Evolutionary conservation across 2,888 invertebrate species (phyloP), one percentile per base, ranked within the genome.

Genomic region (Acleris emargana): DNA sequence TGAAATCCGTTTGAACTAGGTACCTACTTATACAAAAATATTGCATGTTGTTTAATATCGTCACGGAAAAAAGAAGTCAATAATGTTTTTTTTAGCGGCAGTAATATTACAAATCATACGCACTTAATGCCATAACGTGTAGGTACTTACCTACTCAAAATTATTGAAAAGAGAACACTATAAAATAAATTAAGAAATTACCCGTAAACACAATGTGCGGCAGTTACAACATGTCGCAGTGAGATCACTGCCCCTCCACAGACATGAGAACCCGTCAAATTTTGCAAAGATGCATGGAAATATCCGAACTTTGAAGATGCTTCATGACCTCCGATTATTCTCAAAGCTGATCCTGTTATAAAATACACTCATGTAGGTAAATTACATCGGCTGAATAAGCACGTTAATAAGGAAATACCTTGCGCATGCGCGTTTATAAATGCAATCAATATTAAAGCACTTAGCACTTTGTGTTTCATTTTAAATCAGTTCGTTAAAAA

Each of bases 171-270:
- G 6, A 28, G 11, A 38, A 13, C 2, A 49, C 6, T 49, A 25
- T 42, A 20, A 20, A 13, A 11, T 42, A 38, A 17, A 43, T 11
- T 22, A 16, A 22, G 28, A 28, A 54, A 77, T 73, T 75, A 88
- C 89, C 77, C 79, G 11, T 73, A 16, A n/a, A 91, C 81, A 73
- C 91, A 92, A 77, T 92, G 91, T 17, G 91, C 91, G 5, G 88
- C 90, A 9, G 91, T 90, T 0, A 87, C 74, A 16, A 90, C 71
- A 69, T 86, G 82, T 69, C 73, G 76, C 45, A 75, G 76, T 1
- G 91, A 90, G 51, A 91, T 75, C 9, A 91, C 79, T 38, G 86
- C 87, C 16, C 89, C 87, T 17, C 91, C 91, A 76, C 91, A 91
- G 2, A 92, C 88, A 72, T 92, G 91, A 68, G 84, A 67, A 0